Evolutionary conservation across 1,140 invertebrate species (phyloP).

Genomic region (Drosophila repleta): DNA sequence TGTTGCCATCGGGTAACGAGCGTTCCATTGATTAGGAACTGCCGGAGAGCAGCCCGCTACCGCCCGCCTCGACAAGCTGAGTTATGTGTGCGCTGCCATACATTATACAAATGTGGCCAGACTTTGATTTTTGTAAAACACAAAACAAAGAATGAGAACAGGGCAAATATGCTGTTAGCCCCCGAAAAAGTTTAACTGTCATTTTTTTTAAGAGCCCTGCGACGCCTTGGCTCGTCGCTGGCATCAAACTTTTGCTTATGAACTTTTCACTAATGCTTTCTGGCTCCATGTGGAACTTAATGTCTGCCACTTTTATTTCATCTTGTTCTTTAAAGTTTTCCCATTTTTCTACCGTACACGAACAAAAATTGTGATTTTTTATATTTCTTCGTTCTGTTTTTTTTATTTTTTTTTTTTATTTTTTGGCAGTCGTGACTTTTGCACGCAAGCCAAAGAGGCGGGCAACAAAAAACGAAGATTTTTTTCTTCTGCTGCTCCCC

Average conservation of each 20-base stretch:
- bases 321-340: slow-evolving; percentile 72
- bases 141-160: slow-evolving; percentile 16
- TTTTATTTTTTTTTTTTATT: slow-evolving; percentile 13
- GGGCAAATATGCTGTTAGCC: slow-evolving; percentile 56
- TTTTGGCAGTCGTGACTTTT: slow-evolving; percentile 31
- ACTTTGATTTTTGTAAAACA: slow-evolving; percentile 60
- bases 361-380: slow-evolving; percentile 46
- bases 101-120: slow-evolving; percentile 70
- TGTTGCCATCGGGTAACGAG: slow-evolving; percentile 28
- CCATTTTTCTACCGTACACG: slow-evolving; percentile 52
- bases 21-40: slow-evolving; percentile 26
- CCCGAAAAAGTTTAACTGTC: slow-evolving; percentile 72
- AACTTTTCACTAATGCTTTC: slow-evolving; percentile 70
- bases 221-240: slow-evolving; percentile 10
- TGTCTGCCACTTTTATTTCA: slow-evolving; percentile 56
- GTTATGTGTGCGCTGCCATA: slow-evolving; percentile 53
- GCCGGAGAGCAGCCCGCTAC: no score
- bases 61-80: slow-evolving; percentile 23
- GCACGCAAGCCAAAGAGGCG: slow-evolving; percentile 19
- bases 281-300: slow-evolving; percentile 54
- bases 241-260: slow-evolving; percentile 69
- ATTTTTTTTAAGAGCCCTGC: slow-evolving; percentile 63
- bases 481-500: slow-evolving; percentile 5
- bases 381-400: slow-evolving; percentile 13
- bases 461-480: slow-evolving; percentile 1